These are phyloP conservation scores for Lysiphlebus fabarum DNA, from an alignment of 1,140 invertebrate genomes.

Conservation along the genomic window DNA sequence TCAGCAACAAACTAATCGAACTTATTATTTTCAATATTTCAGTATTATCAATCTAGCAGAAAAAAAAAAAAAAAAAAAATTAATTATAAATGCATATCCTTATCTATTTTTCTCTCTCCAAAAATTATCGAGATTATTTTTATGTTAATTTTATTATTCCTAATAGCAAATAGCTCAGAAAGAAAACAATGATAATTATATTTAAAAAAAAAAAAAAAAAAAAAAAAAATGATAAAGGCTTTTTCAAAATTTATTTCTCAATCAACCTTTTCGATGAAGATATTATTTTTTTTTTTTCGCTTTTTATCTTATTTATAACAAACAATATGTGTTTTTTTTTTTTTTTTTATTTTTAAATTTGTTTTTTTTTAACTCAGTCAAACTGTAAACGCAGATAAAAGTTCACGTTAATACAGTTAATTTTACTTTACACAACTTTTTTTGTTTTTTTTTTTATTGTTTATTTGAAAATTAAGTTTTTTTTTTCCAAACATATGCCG, in stretches of 20 bases:
- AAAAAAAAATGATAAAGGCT: constrained; percentile 43
- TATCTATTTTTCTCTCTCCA: constrained; percentile 11
- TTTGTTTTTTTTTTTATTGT: constrained; percentile 41
- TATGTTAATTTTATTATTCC: too few species aligned
- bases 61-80: constrained; percentile 1
- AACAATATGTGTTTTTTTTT: constrained; percentile 46
- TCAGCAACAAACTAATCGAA: too few species aligned
- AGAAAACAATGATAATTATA: constrained; percentile 21
- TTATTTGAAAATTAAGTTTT: constrained; percentile 29
- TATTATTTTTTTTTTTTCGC: constrained; percentile 34
- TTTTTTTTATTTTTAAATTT: constrained; percentile 25
- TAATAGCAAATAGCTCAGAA: background rate
- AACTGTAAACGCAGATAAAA: constrained; percentile 14
- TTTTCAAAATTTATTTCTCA: constrained; percentile 49
- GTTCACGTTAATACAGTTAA: constrained; percentile 24
- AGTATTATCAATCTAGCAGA: too few species aligned
- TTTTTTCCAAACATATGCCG: constrained; percentile 30
- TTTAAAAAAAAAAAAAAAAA: constrained; percentile 45
- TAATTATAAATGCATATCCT: background rate
- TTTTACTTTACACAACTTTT: constrained; percentile 44
- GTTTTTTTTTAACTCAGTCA: too few species aligned
- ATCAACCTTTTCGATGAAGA: constrained; percentile 50
- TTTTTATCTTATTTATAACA: constrained; percentile 49
- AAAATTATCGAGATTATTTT: background rate
- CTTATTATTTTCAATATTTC: too few species aligned